These are phyloP conservation scores for Pardosa pseudoannulata DNA, from an alignment of 2,888 invertebrate species.

Conservation along the genomic window DNA sequence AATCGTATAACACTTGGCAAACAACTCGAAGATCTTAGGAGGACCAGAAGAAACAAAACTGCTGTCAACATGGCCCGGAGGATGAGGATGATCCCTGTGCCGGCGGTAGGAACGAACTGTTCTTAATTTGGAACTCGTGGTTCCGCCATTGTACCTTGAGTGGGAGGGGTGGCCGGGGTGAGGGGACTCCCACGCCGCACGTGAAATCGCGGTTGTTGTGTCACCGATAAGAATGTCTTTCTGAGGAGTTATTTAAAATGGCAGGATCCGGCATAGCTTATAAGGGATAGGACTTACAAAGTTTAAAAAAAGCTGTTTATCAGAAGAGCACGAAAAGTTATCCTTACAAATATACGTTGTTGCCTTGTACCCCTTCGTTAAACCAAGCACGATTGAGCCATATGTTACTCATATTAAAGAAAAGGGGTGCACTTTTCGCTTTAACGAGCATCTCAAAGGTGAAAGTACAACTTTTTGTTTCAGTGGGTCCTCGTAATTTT, in stretches of 20 bases:
- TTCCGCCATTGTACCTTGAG: background rate
- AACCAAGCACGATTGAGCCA: too few species aligned
- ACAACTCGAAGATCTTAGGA: background rate
- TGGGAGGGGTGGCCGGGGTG: background rate
- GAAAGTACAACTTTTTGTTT: too few species aligned
- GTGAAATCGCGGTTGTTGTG: slow-evolving; percentile 8
- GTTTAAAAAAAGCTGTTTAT: too few species aligned
- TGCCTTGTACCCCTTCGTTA: too few species aligned
- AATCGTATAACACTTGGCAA: slow-evolving; percentile 5
- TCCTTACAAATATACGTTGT: too few species aligned
- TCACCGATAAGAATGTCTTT: slow-evolving; percentile 8
- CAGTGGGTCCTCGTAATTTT: too few species aligned
- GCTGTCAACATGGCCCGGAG: background rate
- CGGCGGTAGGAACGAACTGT: background rate
- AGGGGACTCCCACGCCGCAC: background rate
- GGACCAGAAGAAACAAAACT: background rate
- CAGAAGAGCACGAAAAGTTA: too few species aligned
- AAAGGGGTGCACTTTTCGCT: too few species aligned
- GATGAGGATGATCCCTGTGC: background rate
- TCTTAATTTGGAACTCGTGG: slow-evolving; percentile 13
- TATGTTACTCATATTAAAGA: too few species aligned
- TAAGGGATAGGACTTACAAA: too few species aligned
- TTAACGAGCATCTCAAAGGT: too few species aligned
- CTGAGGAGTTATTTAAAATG: background rate
- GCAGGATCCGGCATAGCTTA: background rate